Evolutionary conservation across 1,140 invertebrate genomes (phyloP).

Genomic region (Cydia fagiglandana): DNA sequence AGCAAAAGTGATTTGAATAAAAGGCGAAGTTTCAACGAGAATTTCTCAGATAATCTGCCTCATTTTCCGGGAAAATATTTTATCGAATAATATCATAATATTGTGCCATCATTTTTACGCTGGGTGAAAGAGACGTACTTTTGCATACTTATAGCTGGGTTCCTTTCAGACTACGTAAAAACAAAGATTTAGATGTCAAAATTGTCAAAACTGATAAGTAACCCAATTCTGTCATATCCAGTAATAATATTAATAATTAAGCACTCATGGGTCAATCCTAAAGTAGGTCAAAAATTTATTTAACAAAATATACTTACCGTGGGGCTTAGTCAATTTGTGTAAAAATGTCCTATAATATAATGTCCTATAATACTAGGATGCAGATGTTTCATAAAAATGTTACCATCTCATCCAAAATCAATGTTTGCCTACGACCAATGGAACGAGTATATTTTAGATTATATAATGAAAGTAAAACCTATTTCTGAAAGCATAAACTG

Average conservation of each 20-base stretch:
- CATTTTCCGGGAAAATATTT: conserved; percentile 19
- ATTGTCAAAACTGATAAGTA: neutral
- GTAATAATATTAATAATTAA: neutral
- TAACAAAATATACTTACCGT: too few species aligned
- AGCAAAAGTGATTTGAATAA: conserved; percentile 31
- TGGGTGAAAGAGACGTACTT: conserved; percentile 1
- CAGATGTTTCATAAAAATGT: too few species aligned
- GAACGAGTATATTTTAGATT: too few species aligned
- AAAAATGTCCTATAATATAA: too few species aligned
- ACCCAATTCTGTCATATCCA: too few species aligned
- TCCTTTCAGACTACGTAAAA: neutral
- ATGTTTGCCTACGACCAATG: too few species aligned
- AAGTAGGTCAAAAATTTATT: too few species aligned
- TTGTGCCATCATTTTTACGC: neutral
- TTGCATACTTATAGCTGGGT: neutral
- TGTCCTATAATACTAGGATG: too few species aligned
- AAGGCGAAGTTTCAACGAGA: conserved; percentile 1
- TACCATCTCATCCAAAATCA: too few species aligned
- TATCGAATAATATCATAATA: neutral
- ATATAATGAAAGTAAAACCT: too few species aligned
- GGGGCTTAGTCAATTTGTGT: too few species aligned
- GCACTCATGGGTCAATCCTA: neutral
- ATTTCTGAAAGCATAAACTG: neutral
- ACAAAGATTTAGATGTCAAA: neutral
- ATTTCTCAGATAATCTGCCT: conserved; percentile 25